Evolutionary conservation across 1,140 invertebrate genomes (phyloP).

Genomic region (Drosophila micromelanica): DNA sequence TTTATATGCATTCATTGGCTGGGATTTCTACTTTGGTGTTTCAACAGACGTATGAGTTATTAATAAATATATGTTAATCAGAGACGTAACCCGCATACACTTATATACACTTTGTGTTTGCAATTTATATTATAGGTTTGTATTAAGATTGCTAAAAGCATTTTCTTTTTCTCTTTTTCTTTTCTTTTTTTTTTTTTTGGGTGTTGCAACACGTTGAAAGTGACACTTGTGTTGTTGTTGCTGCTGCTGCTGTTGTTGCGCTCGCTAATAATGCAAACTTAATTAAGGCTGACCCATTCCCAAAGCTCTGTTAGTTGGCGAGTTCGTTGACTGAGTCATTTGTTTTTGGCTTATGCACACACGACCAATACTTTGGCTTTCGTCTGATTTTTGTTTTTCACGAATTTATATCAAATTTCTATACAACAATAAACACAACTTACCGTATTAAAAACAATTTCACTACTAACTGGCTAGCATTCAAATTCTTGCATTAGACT

Average conservation of each 20-base stretch:
- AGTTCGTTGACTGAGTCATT: constrained; percentile 79
- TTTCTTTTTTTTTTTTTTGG: not conserved
- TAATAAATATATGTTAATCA: constrained; percentile 65
- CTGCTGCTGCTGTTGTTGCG: constrained; percentile 7
- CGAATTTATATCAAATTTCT: not conserved
- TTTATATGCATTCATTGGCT: constrained; percentile 5
- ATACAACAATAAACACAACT: not conserved
- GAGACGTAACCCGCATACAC: constrained; percentile 16
- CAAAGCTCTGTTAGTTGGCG: constrained; percentile 40
- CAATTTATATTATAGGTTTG: constrained; percentile 11
- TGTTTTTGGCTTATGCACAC: constrained; percentile 30
- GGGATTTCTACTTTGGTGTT: constrained; percentile 24
- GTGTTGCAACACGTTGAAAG: constrained; percentile 53
- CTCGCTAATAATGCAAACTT: constrained; percentile 12
- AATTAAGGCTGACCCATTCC: constrained; percentile 6
- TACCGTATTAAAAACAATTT: not conserved
- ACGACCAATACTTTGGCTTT: not conserved
- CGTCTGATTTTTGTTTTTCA: constrained; percentile 3
- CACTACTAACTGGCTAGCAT: too few species aligned
- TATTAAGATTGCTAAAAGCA: constrained; percentile 6
- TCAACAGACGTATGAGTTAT: constrained; percentile 57
- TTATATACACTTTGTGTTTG: not conserved
- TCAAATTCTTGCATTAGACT: not conserved
- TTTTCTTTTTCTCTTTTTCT: too few species aligned
- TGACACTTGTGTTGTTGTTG: constrained; percentile 23